Evolutionary conservation across 2,797 vertebrate species (phyloP).

Genomic region (Emys orbicularis): DNA sequence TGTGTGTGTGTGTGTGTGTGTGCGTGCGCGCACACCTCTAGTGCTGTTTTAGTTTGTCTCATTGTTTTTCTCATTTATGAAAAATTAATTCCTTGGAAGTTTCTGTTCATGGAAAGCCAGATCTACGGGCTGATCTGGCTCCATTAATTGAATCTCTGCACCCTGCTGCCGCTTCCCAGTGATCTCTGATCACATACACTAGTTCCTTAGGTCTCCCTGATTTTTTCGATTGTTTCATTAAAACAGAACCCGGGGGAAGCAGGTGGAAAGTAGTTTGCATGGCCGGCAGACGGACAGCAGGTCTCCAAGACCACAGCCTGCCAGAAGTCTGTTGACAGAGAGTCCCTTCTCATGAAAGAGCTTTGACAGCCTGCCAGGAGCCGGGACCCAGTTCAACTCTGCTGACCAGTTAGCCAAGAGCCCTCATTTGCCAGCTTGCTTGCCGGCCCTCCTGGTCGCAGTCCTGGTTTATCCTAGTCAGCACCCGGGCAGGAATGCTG

Average conservation of each 20-base stretch:
- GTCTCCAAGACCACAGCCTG: background rate
- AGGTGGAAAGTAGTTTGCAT: background rate
- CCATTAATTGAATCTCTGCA: rapidly evolving
- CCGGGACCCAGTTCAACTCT: background rate
- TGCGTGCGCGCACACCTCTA: rapidly evolving
- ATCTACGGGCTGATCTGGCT: background rate
- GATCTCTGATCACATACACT: background rate
- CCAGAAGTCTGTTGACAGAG: background rate
- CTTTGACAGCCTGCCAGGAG: background rate
- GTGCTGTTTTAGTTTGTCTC: background rate
- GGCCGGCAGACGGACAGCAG: background rate
- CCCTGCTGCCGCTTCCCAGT: background rate
- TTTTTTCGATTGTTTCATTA: background rate
- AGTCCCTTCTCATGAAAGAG: background rate
- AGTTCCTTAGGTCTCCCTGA: background rate
- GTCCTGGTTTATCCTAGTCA: background rate
- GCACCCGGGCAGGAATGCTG: background rate
- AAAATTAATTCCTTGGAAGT: background rate
- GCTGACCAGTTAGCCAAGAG: background rate
- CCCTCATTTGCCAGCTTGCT: background rate
- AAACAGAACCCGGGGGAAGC: background rate
- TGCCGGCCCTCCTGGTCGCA: background rate
- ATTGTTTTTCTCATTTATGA: background rate
- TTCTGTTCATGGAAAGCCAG: background rate
- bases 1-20: background rate